Percentiles rank a stretch among this genome's conserved stretches.
Conservation (phyloP, 2,888 invertebrate genomes). For the Pherbina coryleti region DNA sequence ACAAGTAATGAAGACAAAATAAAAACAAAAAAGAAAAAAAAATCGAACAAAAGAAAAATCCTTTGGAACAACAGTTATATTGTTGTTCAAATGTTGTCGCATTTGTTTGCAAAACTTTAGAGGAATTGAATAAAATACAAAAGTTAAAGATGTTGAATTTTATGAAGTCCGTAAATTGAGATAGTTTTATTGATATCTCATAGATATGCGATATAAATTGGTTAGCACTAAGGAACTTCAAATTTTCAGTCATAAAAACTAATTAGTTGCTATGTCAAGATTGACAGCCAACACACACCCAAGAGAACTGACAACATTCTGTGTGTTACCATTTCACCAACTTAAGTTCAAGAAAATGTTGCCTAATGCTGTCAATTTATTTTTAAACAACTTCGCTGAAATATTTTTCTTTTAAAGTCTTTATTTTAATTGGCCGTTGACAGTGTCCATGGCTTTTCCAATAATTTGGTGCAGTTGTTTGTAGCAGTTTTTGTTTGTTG, state of each 20-base stretch:
- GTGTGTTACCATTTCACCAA: neutral
- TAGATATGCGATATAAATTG: neutral
- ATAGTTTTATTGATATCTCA: neutral
- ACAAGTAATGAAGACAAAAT: neutral
- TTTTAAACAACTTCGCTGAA: neutral
- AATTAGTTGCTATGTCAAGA: slow-evolving; percentile 10
- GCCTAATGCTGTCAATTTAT: neutral
- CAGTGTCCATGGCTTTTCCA: neutral
- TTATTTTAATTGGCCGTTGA: slow-evolving; percentile 7
- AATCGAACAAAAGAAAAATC: neutral
- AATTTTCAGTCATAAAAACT: neutral
- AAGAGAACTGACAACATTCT: neutral
- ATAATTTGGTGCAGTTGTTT: too few relatives aligned
- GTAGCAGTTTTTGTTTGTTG: too few relatives aligned
- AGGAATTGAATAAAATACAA: neutral
- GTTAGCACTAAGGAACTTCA: neutral
- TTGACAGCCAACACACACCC: slow-evolving; percentile 1
- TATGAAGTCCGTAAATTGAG: neutral
- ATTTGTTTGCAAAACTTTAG: neutral
- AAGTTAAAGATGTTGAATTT: neutral
- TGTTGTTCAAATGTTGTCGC: neutral
- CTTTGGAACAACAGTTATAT: slow-evolving; percentile 5
- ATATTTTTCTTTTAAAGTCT: neutral
- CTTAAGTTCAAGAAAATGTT: neutral
- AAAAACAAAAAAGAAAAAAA: neutral